phyloP scores from a whole-genome alignment of 2,888 invertebrate species.

The Rhagonycha fulva region DNA sequence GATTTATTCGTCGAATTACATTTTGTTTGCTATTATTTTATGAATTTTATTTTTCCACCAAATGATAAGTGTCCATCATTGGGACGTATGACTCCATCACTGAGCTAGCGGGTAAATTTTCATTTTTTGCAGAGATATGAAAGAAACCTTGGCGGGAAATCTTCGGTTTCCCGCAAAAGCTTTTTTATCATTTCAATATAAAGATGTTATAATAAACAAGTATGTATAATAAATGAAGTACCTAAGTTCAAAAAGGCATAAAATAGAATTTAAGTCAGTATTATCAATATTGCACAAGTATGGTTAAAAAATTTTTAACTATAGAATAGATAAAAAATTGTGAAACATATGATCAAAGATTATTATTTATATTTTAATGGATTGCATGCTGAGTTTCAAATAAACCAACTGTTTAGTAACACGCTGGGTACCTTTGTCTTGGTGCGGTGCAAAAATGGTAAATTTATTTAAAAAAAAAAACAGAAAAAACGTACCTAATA shows the following conservation, averaged over 20 bases:
- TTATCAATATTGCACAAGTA: not conserved
- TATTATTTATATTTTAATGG: not conserved
- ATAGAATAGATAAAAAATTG: not conserved
- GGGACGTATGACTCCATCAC: too few relatives aligned
- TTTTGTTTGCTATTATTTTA: too few relatives aligned
- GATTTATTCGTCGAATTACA: too few relatives aligned
- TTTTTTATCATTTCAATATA: too few relatives aligned
- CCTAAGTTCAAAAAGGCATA: not conserved
- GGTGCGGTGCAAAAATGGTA: not conserved
- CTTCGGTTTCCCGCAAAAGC: too few relatives aligned
- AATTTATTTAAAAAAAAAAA: not conserved
- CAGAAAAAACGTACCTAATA: not conserved
- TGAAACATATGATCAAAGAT: not conserved
- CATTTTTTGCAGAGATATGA: too few relatives aligned
- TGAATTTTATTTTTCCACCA: too few relatives aligned
- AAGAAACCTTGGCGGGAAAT: too few relatives aligned
- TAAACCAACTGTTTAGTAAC: not conserved
- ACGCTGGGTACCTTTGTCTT: not conserved
- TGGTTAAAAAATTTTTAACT: not conserved
- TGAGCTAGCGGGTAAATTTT: too few relatives aligned
- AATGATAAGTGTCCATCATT: too few relatives aligned
- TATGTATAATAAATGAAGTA: not conserved
- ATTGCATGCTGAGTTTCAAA: not conserved
- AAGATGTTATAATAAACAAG: too few relatives aligned
- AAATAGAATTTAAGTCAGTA: not conserved